phyloP scores from a whole-genome alignment of 2,797 vertebrate genomes.

The Octomys mimax region DNA sequence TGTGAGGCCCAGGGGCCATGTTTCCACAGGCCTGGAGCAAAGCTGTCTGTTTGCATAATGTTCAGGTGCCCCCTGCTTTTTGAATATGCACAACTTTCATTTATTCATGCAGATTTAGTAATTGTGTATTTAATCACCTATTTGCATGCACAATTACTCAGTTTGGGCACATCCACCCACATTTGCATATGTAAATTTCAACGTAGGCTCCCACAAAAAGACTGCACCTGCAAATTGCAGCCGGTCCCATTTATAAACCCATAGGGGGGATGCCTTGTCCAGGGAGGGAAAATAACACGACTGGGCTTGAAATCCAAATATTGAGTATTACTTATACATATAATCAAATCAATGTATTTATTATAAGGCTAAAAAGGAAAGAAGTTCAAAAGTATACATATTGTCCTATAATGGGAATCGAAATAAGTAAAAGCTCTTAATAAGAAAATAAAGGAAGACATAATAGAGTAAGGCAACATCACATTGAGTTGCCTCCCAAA shows the following conservation, averaged over 20 bases:
- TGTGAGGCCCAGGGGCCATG: not conserved
- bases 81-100: slow-evolving; percentile 81
- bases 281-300: slow-evolving; percentile 21
- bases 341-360: slow-evolving; percentile 50
- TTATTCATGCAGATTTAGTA: slow-evolving; percentile 82
- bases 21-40: slow-evolving; percentile 47
- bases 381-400: slow-evolving; percentile 24
- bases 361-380: slow-evolving; percentile 54
- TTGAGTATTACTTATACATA: not conserved
- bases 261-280: not conserved
- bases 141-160: slow-evolving; percentile 85
- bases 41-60: slow-evolving; percentile 47
- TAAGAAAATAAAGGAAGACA: slow-evolving; percentile 23
- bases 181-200: slow-evolving; percentile 84
- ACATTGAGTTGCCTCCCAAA: not conserved
- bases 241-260: slow-evolving; percentile 64
- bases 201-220: slow-evolving; percentile 69
- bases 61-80: slow-evolving; percentile 77
- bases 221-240: slow-evolving; percentile 82
- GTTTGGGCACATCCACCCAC: slow-evolving; percentile 72
- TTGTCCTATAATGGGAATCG: not conserved
- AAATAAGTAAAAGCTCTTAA: slow-evolving; percentile 6
- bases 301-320: slow-evolving; percentile 49
- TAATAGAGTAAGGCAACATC: not conserved
- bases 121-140: slow-evolving; percentile 85